Evolutionary conservation across 2,113 vertebrate genomes (phyloP), one percentile per base, ranked within the genome.

Genomic region (Peromyscus californicus): DNA sequence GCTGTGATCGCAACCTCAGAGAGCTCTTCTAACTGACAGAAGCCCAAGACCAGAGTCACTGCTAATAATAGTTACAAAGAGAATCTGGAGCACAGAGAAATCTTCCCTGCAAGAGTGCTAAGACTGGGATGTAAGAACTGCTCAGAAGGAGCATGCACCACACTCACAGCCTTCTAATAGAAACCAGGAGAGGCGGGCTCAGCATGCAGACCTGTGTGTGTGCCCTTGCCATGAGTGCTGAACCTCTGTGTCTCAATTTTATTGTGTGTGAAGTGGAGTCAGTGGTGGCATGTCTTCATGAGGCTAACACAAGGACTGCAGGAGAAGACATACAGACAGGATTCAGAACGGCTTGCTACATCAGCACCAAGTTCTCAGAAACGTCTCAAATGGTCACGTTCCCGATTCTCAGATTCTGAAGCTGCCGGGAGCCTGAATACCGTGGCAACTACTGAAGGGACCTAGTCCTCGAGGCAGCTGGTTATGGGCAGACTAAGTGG

Each of bases 101-200:
- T 21, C 16, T 72, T 84, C n/a, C 42, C 3, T 11, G 2, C 59
- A 57, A 22, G 1, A 83, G 10, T 13, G 1, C 39, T 63, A 70
- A 48, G 51, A 36, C 48, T 2, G 13, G 19, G 16, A 45, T 19
- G 19, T 0, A 72, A 9, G 16, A 57, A 36, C 42, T n/a, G 61
- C 17, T 42, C 7, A 3, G 0, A 19, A 1, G 29, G 12, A 61
- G 5, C 11, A 1, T 33, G 54, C 36, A 8, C 2, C 26, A 57
- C 33, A 22, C 6, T 63, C 36, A 93, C 26, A 59, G 59, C 13
- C 75, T 91, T 57, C 22, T 29, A 8, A 39, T 0, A 72, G 86
- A 85, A 76, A 75, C 13, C 11, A n/a, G 80, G 22, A n/a, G 31
- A 72, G 17, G 5, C 36, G 33, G 51, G 26, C 69, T 57, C 17